Base-by-base conservation (phyloP, 2,888 invertebrate genomes). In the Diplolepis rosae region DNA sequence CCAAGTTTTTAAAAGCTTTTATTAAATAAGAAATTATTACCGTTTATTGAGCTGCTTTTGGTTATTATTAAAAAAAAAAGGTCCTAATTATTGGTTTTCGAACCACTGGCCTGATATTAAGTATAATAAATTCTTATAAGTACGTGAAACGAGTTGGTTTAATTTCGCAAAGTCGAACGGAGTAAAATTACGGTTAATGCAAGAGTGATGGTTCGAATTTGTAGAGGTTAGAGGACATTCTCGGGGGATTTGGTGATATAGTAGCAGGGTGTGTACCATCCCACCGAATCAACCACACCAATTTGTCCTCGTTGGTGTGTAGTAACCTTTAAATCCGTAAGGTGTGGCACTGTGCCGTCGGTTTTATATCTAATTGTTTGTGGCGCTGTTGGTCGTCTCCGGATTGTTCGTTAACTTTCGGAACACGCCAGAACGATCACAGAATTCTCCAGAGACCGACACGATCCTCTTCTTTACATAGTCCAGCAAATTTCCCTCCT, bases 291-390 rank as follows among this genome's bases (percentile, higher is more conserved):
- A 52, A 71, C 69, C 70, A 69, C 73, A 66, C 66, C 75, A 73
- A 79, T 80, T 77, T 74, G 74, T 80, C 72, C 77, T 73, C 67
- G 65, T 32, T 24, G 13, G 77, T 68, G 69, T 75, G 72, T 72
- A 72, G 69, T 70, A 70, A 71, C 70, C 75, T 76, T 74, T 76
- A 75, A 81, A 80, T 79, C 77, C 74, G 56, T 48, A 70, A 73
- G 77, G 78, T 74, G 77, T 76, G 77, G 73, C 72, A 66, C 50
- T 51, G 61, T 54, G 54, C 75, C 70, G 66, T 51, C 70, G 73
- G 76, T 75, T 79, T 80, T 80, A 79, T 80, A 81, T 82, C 76
- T 80, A 83, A 84, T 83, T 84, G 80, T 83, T 83, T 80, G 80
- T 74, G 79, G 78, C 71, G 66, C 70, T 67, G 73, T 68, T 73